These are phyloP conservation scores for Xenops minutus DNA, from an alignment of 2,797 vertebrate genomes.

Conservation along the genomic window DNA sequence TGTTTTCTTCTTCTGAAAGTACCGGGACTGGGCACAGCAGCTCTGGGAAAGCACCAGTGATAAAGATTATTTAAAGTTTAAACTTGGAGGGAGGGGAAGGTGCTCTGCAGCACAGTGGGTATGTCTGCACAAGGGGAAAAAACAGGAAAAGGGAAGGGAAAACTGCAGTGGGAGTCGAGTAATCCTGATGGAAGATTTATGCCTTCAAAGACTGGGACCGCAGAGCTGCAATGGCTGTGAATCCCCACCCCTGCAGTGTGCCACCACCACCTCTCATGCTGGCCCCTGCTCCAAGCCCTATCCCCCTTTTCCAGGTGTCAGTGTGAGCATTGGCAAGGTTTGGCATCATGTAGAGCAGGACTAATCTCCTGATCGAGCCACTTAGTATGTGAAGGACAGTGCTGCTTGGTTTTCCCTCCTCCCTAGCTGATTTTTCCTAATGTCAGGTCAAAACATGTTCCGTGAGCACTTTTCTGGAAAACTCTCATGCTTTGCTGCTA, in stretches of 20 bases:
- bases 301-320: neutral
- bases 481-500: neutral
- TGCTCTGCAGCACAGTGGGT: neutral
- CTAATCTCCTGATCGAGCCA: fast-evolving
- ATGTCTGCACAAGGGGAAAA: fast-evolving
- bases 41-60: neutral
- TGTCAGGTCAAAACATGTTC: neutral
- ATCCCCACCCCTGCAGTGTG: neutral
- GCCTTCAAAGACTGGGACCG: neutral
- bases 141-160: neutral
- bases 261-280: neutral
- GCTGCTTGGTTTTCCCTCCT: neutral
- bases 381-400: neutral
- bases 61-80: neutral
- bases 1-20: neutral
- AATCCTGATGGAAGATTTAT: neutral
- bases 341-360: neutral
- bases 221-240: neutral
- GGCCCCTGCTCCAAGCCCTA: neutral
- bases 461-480: neutral
- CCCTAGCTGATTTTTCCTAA: neutral
- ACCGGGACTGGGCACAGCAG: neutral
- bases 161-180: fast-evolving
- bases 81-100: neutral
- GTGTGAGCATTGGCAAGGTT: neutral